Evolutionary conservation across 2,113 vertebrate species (phyloP).

Genomic region (Atrichornis clamosus): DNA sequence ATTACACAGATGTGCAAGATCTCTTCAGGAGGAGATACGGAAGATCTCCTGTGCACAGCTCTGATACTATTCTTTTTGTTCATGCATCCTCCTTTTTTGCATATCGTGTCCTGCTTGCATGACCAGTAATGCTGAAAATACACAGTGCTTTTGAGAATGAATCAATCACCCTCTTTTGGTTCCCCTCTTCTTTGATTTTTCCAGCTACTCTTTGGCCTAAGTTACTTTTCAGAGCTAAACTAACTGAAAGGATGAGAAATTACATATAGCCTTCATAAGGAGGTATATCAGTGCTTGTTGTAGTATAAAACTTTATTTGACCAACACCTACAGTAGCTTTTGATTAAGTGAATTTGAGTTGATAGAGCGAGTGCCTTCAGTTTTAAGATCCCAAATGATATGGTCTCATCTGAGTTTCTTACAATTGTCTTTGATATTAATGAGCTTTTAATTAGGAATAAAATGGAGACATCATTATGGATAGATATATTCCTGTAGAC

Average conservation of each 20-base stretch:
- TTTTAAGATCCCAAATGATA: neutral
- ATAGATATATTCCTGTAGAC: neutral
- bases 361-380: neutral
- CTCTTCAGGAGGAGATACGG: neutral
- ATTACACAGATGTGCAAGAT: neutral
- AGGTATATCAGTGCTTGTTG: neutral
- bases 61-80: neutral
- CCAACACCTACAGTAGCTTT: neutral
- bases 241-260: neutral
- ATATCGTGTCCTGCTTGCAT: fast-evolving
- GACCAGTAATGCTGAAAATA: neutral
- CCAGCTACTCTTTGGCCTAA: neutral
- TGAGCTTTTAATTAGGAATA: slow-evolving; percentile 17
- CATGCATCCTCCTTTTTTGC: neutral
- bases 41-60: neutral
- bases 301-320: neutral
- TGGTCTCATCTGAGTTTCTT: neutral
- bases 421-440: slow-evolving; percentile 20
- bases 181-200: neutral
- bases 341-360: neutral
- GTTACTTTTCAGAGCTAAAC: neutral
- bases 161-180: neutral
- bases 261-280: neutral
- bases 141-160: neutral
- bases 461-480: neutral